A percentile compares a stretch with the other conserved stretches of the same genome.
phyloP scores from a whole-genome alignment of 2,797 vertebrate species.

The Telmatherina bonti region DNA sequence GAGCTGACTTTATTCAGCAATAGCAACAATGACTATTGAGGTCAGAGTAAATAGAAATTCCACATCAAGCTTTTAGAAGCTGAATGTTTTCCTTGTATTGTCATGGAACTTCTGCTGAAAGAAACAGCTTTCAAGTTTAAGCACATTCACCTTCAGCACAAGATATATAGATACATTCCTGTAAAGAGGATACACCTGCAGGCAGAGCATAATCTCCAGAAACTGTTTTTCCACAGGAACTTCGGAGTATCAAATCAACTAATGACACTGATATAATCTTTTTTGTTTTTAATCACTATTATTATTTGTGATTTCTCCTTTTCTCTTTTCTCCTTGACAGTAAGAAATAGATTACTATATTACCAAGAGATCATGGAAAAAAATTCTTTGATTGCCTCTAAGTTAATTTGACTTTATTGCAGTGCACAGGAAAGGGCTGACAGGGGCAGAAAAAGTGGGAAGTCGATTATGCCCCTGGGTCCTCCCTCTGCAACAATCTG shows the following conservation, averaged over 20 bases:
- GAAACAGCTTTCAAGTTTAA: slow-evolving; percentile 5
- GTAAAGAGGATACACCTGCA: not conserved
- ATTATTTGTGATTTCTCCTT: slow-evolving; percentile 26
- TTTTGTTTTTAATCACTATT: slow-evolving; percentile 34
- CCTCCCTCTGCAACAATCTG: slow-evolving; percentile 56
- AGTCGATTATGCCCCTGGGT: slow-evolving; percentile 76
- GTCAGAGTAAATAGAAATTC: slow-evolving; percentile 26
- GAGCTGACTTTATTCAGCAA: slow-evolving; percentile 2
- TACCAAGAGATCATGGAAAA: slow-evolving; percentile 63
- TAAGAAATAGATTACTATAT: slow-evolving; percentile 65
- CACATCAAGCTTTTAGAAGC: slow-evolving; percentile 32
- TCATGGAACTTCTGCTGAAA: not conserved
- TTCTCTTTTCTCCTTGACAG: slow-evolving; percentile 56
- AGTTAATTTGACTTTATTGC: slow-evolving; percentile 82
- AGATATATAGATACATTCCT: slow-evolving; percentile 6
- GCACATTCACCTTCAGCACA: slow-evolving; percentile 12
- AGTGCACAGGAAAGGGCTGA: slow-evolving; percentile 71
- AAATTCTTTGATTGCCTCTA: slow-evolving; percentile 73
- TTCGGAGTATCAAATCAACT: slow-evolving; percentile 40
- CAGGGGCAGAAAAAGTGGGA: slow-evolving; percentile 71
- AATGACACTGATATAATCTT: slow-evolving; percentile 43
- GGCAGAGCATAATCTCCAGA: not conserved
- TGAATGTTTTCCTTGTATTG: slow-evolving; percentile 13
- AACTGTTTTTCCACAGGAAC: not conserved
- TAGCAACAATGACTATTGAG: slow-evolving; percentile 18